Evolutionary conservation across 2,888 invertebrate genomes (phyloP).

Genomic region (Coelinius sp.): DNA sequence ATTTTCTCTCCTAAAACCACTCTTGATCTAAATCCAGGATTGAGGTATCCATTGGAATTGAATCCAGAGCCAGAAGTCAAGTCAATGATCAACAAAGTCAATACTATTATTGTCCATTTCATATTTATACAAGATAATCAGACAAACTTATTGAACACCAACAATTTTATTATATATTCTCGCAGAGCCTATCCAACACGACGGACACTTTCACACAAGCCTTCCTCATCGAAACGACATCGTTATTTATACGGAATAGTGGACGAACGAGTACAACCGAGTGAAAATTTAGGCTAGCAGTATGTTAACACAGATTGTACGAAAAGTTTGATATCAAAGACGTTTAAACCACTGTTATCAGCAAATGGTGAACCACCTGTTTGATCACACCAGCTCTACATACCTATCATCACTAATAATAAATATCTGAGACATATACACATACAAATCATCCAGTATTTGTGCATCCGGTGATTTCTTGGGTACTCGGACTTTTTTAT

Average conservation of each 20-base stretch:
- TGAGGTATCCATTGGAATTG: neutral
- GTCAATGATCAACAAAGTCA: neutral
- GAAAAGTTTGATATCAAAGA: neutral
- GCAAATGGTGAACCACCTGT: neutral
- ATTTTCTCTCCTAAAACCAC: neutral
- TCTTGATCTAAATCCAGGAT: neutral
- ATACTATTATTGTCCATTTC: slow-evolving; percentile 5
- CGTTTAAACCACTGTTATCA: neutral
- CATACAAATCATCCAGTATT: neutral
- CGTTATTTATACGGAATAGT: slow-evolving; percentile 69
- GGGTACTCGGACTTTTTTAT: neutral
- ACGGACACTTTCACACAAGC: slow-evolving; percentile 68
- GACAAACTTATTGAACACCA: neutral
- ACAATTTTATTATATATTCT: neutral
- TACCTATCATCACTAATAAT: neutral
- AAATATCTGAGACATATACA: neutral
- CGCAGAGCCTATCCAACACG: slow-evolving; percentile 48
- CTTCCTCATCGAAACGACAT: slow-evolving; percentile 61
- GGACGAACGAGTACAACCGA: slow-evolving; percentile 56
- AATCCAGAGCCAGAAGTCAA: neutral
- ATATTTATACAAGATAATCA: slow-evolving; percentile 1
- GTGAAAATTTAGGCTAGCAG: slow-evolving; percentile 66
- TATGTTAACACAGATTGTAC: slow-evolving; percentile 55
- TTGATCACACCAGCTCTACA: neutral
- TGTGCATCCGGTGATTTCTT: neutral